phyloP scores from a whole-genome alignment of 2,797 vertebrate species.

The Typhlichthys eigenmanni region DNA sequence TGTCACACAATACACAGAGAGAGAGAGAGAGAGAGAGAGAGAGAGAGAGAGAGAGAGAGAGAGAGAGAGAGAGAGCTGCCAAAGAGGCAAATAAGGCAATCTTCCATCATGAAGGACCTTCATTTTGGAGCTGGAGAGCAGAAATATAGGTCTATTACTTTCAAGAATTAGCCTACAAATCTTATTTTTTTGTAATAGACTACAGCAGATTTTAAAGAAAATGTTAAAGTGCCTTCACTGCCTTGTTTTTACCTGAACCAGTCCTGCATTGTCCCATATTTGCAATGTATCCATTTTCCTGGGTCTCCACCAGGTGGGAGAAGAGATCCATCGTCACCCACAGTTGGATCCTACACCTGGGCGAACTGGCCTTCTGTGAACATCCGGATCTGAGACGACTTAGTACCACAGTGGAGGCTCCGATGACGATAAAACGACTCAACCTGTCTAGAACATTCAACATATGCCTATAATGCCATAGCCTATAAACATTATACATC shows the following conservation, averaged over 20 bases:
- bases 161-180: too few relatives aligned
- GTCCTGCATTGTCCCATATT: constrained; percentile 92
- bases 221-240: background rate
- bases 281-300: constrained; percentile 92
- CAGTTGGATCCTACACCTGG: constrained; percentile 93
- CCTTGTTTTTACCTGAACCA: constrained; percentile 83
- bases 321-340: constrained; percentile 92
- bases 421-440: constrained; percentile 91
- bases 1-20: too few relatives aligned
- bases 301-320: constrained; percentile 93
- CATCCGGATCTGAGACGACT: constrained; percentile 92
- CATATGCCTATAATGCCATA: too few relatives aligned
- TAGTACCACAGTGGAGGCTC: constrained; percentile 92
- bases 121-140: too few relatives aligned
- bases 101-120: background rate
- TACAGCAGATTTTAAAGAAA: background rate
- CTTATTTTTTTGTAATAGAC: background rate
- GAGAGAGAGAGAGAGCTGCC: background rate
- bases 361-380: constrained; percentile 95
- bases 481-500: too few relatives aligned
- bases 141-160: too few relatives aligned
- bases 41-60: constrained; percentile 3
- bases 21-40: background rate
- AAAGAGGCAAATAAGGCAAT: background rate
- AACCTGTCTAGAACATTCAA: constrained; percentile 35